phyloP scores from a whole-genome alignment of 1,140 invertebrate species.

The Lerema accius region DNA sequence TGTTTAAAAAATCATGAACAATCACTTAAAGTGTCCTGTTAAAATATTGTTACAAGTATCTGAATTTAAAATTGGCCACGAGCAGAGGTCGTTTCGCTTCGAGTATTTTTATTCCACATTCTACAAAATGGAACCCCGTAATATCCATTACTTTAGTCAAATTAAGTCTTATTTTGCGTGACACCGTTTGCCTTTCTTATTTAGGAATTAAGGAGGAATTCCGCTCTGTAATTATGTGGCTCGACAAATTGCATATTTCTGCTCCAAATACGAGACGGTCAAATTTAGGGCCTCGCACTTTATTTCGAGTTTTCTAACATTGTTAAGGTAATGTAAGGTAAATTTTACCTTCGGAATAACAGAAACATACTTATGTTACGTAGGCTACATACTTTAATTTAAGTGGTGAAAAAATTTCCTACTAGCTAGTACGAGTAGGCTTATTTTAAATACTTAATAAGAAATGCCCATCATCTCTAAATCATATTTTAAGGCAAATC shows the following conservation, averaged over 20 bases:
- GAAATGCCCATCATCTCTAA: too few species aligned
- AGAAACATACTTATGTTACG: too few species aligned
- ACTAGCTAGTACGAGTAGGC: too few species aligned
- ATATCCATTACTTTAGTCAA: slow-evolving; percentile 60
- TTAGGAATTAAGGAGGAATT: slow-evolving; percentile 61
- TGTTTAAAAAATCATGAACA: slow-evolving; percentile 22
- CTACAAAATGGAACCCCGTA: slow-evolving; percentile 46
- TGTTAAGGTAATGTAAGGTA: too few species aligned
- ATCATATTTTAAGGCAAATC: too few species aligned
- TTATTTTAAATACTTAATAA: too few species aligned
- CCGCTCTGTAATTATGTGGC: slow-evolving; percentile 49
- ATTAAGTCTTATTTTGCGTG: slow-evolving; percentile 72
- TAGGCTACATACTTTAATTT: too few species aligned
- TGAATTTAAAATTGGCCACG: slow-evolving; percentile 37
- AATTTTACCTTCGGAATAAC: too few species aligned
- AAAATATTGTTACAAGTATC: slow-evolving; percentile 37
- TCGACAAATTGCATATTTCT: slow-evolving; percentile 58
- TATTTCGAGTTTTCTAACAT: slow-evolving; percentile 27
- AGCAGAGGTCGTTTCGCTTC: slow-evolving; percentile 18
- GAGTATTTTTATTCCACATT: slow-evolving; percentile 46
- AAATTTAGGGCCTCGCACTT: slow-evolving; percentile 33
- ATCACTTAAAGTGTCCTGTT: slow-evolving; percentile 31
- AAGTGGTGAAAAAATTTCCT: too few species aligned
- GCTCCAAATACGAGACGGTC: slow-evolving; percentile 38
- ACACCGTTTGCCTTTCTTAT: slow-evolving; percentile 64